Base-by-base conservation (phyloP, 2,888 invertebrate species). In the Dynastes grantii region DNA sequence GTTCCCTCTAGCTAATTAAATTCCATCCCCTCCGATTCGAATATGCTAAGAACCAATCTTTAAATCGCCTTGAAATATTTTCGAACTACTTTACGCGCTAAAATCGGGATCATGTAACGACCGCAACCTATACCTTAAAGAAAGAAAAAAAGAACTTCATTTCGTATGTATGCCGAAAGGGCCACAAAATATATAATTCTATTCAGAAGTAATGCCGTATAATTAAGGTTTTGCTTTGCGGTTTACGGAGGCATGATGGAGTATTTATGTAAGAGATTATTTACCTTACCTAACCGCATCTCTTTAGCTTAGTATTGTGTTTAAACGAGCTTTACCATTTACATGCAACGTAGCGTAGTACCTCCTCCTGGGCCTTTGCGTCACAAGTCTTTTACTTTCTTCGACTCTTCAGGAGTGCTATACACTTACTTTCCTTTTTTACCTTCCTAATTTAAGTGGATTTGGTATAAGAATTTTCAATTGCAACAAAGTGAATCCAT, bases 201-300 rank as follows among this genome's bases (percentile, higher is more conserved):
- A 76, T 76, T 76, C 68, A 67, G 51, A 27, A 55, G 71, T 51
- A 73, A 78, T 71, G 78, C 78, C 64, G 78, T 64, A 73, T 78
- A 78, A 78, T 78, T 78, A 78, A 71, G 71, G 73, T 64, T 78
- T 73, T 73, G 78, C 70, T 58, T 79, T 77, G 77, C 73, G 79
- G 79, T 79, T 77, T 65, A 73, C 58, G 67, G 78, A 71, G 76
- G 76, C 79, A 79, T 81, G 81, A 77, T 70, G 76, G 70, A 71
- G 81, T 81, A 79, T 81, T 81, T 81, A 81, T 81, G 81, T 79
- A 78, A 79, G 78, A 79, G 81, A 81, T 81, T 81, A 81, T 79
- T 76, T 76, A 77, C 76, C 79, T 73, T 67, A 67, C 78, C 78
- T 77, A 81, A 81, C 78, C 78, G 67, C 77, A 78, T 79, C 76